These are phyloP conservation scores for Thera britannica DNA, from an alignment of 2,888 invertebrate species.

Conservation along the genomic window DNA sequence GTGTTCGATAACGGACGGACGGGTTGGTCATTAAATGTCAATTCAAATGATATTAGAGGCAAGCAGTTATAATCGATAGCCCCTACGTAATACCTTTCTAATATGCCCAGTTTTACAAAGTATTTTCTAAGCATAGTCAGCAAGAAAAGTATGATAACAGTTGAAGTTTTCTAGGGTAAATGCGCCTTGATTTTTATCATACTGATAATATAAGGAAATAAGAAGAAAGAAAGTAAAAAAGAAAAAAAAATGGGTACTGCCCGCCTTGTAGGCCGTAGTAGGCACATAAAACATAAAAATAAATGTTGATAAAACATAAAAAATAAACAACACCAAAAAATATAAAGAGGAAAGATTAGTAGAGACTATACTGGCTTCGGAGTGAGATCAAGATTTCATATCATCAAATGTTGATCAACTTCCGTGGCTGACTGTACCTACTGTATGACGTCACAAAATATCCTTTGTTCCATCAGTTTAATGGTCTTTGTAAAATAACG, in stretches of 20 bases:
- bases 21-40: conserved; percentile 29
- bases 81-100: background rate
- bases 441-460: conserved; percentile 9
- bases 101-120: background rate
- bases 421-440: background rate
- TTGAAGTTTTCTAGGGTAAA: no score
- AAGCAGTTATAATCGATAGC: conserved; percentile 20
- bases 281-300: no score
- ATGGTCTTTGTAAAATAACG: conserved; percentile 49
- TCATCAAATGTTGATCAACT: background rate
- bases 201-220: no score
- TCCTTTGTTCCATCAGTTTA: conserved; percentile 41
- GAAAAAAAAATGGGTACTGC: no score
- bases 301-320: no score
- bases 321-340: no score
- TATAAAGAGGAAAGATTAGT: no score
- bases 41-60: conserved; percentile 27
- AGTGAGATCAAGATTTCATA: no score
- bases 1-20: conserved; percentile 14
- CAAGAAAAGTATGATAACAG: background rate
- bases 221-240: no score
- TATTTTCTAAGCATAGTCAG: background rate
- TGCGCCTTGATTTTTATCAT: no score
- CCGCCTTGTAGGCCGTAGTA: no score
- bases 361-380: no score